phyloP scores from a whole-genome alignment of 2,797 vertebrate genomes.

The Mormyrus proboscirostris region DNA sequence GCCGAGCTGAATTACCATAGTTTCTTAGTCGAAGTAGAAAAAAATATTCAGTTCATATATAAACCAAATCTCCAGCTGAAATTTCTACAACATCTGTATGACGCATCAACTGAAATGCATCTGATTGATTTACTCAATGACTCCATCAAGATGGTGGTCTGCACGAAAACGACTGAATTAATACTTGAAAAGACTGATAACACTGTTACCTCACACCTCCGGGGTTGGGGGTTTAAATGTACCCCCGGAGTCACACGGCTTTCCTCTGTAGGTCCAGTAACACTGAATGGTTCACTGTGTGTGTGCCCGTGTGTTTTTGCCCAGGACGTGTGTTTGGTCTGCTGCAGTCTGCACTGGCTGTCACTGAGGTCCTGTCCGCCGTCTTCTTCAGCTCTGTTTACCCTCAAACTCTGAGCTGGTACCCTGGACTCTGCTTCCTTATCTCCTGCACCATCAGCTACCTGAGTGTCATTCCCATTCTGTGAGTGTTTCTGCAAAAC shows the following conservation, averaged over 20 bases:
- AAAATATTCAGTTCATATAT: not conserved
- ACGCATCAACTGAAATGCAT: not conserved
- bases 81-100: not conserved
- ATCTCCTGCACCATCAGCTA: constrained; percentile 43
- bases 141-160: not conserved
- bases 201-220: not conserved
- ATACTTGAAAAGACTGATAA: not conserved
- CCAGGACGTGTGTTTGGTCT: constrained; percentile 41
- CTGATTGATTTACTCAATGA: not conserved
- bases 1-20: not conserved
- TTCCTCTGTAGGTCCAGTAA: not conserved
- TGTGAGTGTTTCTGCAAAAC: constrained; percentile 35
- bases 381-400: constrained; percentile 43
- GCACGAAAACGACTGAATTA: not conserved
- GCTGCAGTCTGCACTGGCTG: constrained; percentile 40
- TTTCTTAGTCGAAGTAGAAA: not conserved
- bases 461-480: constrained; percentile 37
- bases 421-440: constrained; percentile 41
- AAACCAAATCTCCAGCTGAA: not conserved
- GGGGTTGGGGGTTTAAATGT: not conserved
- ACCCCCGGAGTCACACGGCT: not conserved
- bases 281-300: not conserved
- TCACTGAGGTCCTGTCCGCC: constrained; percentile 39
- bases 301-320: not conserved
- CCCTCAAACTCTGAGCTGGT: constrained; percentile 40